phyloP scores from a whole-genome alignment of 2,113 vertebrate species.

The Solea senegalensis region DNA sequence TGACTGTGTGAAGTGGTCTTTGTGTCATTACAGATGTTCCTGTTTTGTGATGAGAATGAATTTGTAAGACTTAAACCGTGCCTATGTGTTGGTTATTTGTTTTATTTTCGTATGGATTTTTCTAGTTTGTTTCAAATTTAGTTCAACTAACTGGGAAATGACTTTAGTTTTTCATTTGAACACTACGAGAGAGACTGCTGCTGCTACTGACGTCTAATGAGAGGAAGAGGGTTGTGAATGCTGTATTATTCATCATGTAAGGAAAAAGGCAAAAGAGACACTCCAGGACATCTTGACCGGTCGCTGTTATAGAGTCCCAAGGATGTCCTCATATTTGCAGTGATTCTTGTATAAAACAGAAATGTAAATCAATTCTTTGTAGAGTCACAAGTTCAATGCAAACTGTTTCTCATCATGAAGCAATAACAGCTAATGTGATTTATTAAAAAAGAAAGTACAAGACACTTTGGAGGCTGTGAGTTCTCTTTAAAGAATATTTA shows the following conservation, averaged over 20 bases:
- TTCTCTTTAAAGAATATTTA: background rate
- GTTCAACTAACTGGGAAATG: background rate
- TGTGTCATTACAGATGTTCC: background rate
- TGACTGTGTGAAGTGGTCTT: constrained; percentile 9
- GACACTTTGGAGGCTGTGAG: background rate
- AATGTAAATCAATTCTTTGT: background rate
- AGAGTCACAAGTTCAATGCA: background rate
- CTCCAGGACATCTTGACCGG: background rate
- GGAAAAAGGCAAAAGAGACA: background rate
- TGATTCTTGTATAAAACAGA: background rate
- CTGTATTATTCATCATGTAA: background rate
- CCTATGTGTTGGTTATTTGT: background rate
- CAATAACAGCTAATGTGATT: background rate
- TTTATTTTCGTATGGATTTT: background rate
- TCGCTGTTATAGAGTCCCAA: background rate
- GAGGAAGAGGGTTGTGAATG: background rate
- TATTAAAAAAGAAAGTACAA: background rate
- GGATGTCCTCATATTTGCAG: background rate
- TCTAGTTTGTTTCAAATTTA: background rate
- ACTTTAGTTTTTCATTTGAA: constrained; percentile 4
- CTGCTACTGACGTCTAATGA: background rate
- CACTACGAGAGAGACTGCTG: background rate
- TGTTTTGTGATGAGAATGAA: background rate
- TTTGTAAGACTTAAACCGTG: background rate
- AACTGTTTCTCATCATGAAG: constrained; percentile 1